These are phyloP conservation scores for Heliconius erato DNA, from an alignment of 2,888 invertebrate species.

Conservation along the genomic window DNA sequence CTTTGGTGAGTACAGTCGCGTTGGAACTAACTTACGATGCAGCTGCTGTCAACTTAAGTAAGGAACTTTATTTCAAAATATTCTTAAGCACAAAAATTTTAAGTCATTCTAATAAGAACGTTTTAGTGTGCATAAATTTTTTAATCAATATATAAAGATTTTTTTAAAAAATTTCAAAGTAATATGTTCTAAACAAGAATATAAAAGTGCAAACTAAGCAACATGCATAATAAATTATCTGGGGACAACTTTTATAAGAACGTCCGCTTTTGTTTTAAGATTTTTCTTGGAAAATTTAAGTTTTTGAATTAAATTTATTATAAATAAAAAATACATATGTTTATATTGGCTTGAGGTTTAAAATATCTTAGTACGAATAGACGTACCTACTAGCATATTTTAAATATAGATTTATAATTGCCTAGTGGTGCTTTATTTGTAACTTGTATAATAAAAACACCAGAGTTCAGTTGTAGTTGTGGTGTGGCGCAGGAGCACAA, in stretches of 20 bases:
- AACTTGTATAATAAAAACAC: too few relatives aligned
- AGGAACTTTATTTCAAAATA: constrained; percentile 75
- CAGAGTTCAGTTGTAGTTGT: too few relatives aligned
- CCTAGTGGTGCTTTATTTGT: background rate
- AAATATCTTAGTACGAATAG: background rate
- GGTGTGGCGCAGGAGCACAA: too few relatives aligned
- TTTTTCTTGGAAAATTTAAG: constrained; percentile 25
- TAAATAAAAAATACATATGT: background rate
- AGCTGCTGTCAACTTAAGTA: constrained; percentile 78
- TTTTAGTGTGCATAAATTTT: constrained; percentile 65
- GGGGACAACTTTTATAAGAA: constrained; percentile 40
- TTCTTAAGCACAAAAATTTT: constrained; percentile 68
- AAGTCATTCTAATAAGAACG: constrained; percentile 68
- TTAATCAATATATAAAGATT: constrained; percentile 59
- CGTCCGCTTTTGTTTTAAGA: constrained; percentile 40
- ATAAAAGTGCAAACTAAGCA: constrained; percentile 47
- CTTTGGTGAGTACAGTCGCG: constrained; percentile 55
- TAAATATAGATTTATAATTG: background rate
- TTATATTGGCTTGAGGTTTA: background rate
- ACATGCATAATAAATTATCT: constrained; percentile 46
- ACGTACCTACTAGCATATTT: background rate
- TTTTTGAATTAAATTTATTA: constrained; percentile 18
- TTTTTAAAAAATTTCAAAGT: constrained; percentile 62
- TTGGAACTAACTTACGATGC: constrained; percentile 70
- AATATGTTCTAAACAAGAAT: constrained; percentile 57